Conservation (phyloP, 2,888 invertebrate genomes). For the Proisotoma minuta region DNA sequence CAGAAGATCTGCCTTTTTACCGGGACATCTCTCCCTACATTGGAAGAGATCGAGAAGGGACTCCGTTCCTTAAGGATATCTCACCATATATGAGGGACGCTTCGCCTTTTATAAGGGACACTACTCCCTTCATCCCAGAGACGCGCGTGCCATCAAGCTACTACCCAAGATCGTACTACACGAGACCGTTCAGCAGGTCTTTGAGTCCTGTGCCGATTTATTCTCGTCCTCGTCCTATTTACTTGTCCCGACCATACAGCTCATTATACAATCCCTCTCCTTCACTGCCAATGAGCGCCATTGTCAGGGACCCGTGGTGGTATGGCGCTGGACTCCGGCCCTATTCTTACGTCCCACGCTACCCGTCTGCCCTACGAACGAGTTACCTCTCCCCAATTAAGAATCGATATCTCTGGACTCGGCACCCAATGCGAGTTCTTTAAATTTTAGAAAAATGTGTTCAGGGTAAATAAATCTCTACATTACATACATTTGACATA, state of each 20-base stretch:
- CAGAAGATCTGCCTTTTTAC: conserved; percentile 14
- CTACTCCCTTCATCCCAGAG: conserved; percentile 22
- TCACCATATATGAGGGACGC: neutral
- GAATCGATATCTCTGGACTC: conserved; percentile 85
- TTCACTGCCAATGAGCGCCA: conserved; percentile 69
- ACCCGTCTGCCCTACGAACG: conserved; percentile 57
- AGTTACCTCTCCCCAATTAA: conserved; percentile 86
- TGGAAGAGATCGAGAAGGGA: neutral
- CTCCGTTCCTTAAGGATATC: neutral
- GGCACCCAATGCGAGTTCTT: conserved; percentile 65
- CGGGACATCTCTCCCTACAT: neutral
- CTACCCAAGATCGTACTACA: conserved; percentile 31
- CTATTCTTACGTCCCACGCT: conserved; percentile 56
- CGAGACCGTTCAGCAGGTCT: conserved; percentile 51
- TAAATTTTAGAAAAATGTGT: conserved; percentile 13
- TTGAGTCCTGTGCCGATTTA: conserved; percentile 61
- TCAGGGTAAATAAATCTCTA: neutral
- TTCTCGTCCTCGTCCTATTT: conserved; percentile 51
- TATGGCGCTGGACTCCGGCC: conserved; percentile 58
- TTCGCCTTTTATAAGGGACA: conserved; percentile 10
- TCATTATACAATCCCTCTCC: conserved; percentile 77
- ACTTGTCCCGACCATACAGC: conserved; percentile 56
- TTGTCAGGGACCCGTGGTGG: conserved; percentile 87
- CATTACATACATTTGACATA: too few species aligned
- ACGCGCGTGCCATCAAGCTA: conserved; percentile 23